Conservation (phyloP, 2,888 invertebrate species). For the Oconnorella tubifera region DNA sequence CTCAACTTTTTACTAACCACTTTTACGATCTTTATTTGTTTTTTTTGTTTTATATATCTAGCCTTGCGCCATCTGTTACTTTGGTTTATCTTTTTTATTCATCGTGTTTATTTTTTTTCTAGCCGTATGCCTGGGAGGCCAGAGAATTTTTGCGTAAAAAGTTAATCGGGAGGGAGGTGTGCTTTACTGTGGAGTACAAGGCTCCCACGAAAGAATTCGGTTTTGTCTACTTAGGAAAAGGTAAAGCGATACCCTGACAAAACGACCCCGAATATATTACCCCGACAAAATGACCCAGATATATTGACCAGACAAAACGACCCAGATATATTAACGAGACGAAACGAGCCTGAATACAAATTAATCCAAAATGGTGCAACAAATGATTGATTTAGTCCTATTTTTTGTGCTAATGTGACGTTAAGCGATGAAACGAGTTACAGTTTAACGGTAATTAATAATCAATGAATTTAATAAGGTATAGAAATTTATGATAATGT, state of each 20-base stretch:
- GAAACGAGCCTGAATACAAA: too few species aligned
- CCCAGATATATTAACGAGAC: slow-evolving; percentile 5
- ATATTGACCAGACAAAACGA: too few species aligned
- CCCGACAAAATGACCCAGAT: too few species aligned
- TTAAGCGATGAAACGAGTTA: too few species aligned
- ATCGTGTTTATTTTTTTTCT: slow-evolving; percentile 33
- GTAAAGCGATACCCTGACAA: slow-evolving; percentile 55
- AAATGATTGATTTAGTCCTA: too few species aligned
- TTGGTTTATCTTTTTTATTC: slow-evolving; percentile 2
- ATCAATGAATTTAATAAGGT: too few species aligned
- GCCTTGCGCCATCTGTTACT: neutral
- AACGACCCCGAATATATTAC: too few species aligned
- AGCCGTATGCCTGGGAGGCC: slow-evolving; percentile 97
- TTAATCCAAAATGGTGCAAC: too few species aligned
- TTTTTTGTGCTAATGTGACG: too few species aligned
- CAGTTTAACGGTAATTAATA: too few species aligned
- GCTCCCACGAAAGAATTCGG: slow-evolving; percentile 81
- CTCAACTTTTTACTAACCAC: too few species aligned
- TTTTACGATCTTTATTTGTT: neutral
- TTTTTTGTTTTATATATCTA: neutral
- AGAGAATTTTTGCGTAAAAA: slow-evolving; percentile 93
- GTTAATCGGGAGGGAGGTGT: slow-evolving; percentile 86
- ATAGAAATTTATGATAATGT: too few species aligned
- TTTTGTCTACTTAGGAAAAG: slow-evolving; percentile 77
- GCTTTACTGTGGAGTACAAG: slow-evolving; percentile 74